Evolutionary conservation across 2,113 vertebrate species (phyloP), one percentile per base, ranked within the genome.

Genomic region (Pithys albifrons): DNA sequence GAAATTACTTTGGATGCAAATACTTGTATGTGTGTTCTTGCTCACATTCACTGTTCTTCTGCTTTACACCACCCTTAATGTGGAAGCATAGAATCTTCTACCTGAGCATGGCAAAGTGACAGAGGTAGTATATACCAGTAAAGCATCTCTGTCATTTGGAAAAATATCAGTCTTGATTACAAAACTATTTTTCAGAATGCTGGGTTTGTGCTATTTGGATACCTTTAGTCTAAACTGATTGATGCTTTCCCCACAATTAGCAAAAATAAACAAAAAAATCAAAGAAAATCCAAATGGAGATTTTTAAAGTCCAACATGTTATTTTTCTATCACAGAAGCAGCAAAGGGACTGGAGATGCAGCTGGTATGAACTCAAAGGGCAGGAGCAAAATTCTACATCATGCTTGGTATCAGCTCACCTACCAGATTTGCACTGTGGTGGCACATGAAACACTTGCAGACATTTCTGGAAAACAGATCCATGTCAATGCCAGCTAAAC

Each of bases 381-480:
- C 15, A 24, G 39, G 35, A 88, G n/a, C 43, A 71, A 85, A 62
- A 82, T 51, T 57, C 31, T 70, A 7, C 1, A 0, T 33, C 24
- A 16, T 0, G 0, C 45, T 57, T 48, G 37, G 12, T 43, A 64
- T 66, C 64, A 65, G 54, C 41, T 59, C 0, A 1, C 2, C 5
- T 27, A 33, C 45, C 17, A 20, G 33, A 8, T 72, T 82, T 85
- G 43, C 24, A 18, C 25, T 49, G 41, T 49, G 57, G 20, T 67
- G 71, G 66, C 74, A 81, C 28, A 54, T 28, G 28, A 85, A 41
- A 0, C 25, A 11, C 37, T 82, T 33, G 8, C 58, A 69, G 54
- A 57, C 41, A 8, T 6, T 51, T 39, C 73, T 93, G 48, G 73
- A 90, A 88, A 64, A 41, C 8, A 88, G 71, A 55, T 52, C 49